Evolutionary conservation across 1,140 invertebrate genomes (phyloP), one percentile per base, ranked within the genome.

Genomic region (Caenorhabditis briggsae): DNA sequence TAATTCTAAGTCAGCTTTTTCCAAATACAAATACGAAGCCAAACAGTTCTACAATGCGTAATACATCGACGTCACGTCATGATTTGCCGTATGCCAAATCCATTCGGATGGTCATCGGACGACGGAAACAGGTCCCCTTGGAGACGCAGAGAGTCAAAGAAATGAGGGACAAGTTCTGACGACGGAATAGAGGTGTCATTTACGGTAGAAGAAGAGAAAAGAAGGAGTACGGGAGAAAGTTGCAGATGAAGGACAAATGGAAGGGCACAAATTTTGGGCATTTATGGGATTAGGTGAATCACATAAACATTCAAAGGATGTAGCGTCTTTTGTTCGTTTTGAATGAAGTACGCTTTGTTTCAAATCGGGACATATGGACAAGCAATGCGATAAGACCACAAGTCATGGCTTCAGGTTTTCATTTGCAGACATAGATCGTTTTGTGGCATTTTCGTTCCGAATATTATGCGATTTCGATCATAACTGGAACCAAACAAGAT

Each of bases 51-150:
- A 78, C 18, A 78, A 78, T 50, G 70, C 46, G 70, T 78, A 78
- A 78, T 78, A 78, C 33, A 70, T n/a, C 65, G 43, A 70, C 70
- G 70, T 78, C 70, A 78, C 46, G 33, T 70, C 16, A n/a, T 70
- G 64, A 70, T 70, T 70, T 41, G 64, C 64, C 64, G 41, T 48
- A 78, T 78, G 70, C 70, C 70, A 78, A 78, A 78, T 78, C 70
- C 70, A 78, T 78, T 53, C 46, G 70, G n/a, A 48, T 78, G 70
- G 70, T 78, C 70, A 50, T 50, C 43, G 43, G 46, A 78, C 46
- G 70, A 50, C 70, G 70, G 70, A 78, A 78, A 78, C 70, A 50
- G 70, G 70, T 50, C 70, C 70, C 9, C 8, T 50, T 11, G 23
- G 70, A 78, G 43, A 78, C 70, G 70, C 70, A 78, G 64, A 78